Conservation (phyloP, 2,888 invertebrate genomes). For the Troides oblongomaculatus region DNA sequence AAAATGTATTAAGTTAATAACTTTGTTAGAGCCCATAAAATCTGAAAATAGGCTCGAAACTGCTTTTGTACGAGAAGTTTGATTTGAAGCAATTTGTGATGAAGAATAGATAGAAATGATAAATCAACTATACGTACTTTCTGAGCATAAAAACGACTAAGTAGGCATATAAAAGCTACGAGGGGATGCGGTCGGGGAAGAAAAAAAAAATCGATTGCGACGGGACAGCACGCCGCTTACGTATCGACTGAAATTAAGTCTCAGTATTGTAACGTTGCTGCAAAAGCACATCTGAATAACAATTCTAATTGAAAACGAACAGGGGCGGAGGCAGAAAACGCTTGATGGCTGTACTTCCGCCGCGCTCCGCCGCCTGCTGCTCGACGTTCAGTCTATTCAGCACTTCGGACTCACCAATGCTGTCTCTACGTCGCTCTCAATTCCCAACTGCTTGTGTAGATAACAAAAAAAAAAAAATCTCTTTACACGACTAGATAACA, state of each 20-base stretch:
- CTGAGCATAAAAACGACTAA: not conserved
- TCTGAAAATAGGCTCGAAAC: too few relatives aligned
- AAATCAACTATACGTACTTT: not conserved
- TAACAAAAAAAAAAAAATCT: not conserved
- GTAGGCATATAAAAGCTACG: not conserved
- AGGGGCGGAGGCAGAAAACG: constrained; percentile 11
- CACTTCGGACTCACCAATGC: constrained; percentile 20
- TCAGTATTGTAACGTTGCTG: constrained; percentile 19
- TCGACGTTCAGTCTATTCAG: constrained; percentile 26
- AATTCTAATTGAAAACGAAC: constrained; percentile 28
- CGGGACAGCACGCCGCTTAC: not conserved
- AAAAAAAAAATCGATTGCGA: not conserved
- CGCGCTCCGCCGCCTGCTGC: constrained; percentile 22
- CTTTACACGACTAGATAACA: too few relatives aligned
- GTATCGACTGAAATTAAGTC: constrained; percentile 24
- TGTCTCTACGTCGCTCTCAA: constrained; percentile 11
- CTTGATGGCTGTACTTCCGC: constrained; percentile 26
- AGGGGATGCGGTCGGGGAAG: not conserved
- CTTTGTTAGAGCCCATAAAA: too few relatives aligned
- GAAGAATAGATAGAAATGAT: not conserved
- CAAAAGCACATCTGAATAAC: constrained; percentile 23
- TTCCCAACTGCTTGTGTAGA: not conserved
- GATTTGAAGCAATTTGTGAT: not conserved
- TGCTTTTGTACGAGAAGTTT: too few relatives aligned
- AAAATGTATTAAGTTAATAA: too few relatives aligned